Percentiles rank a stretch among this genome's conserved stretches.
Evolutionary conservation across 2,113 vertebrate genomes (phyloP).

Genomic region (Taurulus bubalis): DNA sequence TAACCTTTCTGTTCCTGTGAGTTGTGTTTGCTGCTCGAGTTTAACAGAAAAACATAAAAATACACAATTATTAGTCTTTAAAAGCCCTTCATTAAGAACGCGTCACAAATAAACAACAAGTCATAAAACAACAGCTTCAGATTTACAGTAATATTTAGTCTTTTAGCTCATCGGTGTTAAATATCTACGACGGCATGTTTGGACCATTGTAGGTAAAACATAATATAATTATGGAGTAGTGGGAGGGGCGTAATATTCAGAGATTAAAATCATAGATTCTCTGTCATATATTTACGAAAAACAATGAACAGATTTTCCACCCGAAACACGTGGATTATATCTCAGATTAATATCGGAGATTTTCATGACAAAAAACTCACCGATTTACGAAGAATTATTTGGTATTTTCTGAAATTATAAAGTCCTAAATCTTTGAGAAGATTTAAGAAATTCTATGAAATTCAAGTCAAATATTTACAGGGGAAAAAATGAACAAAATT

Average conservation of each 20-base stretch:
- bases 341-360: too few species aligned
- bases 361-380: too few species aligned
- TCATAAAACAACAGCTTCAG: neutral
- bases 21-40: constrained; percentile 4
- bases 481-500: neutral
- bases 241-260: neutral
- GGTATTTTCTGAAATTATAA: too few species aligned
- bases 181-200: neutral
- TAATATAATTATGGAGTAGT: neutral
- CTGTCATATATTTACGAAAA: too few species aligned
- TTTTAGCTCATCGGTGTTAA: neutral
- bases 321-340: too few species aligned
- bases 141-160: neutral
- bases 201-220: neutral
- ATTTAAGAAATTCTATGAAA: neutral
- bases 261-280: neutral
- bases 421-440: neutral
- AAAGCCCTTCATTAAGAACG: neutral
- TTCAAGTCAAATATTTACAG: neutral
- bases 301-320: too few species aligned
- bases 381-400: too few species aligned
- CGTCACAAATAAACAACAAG: neutral
- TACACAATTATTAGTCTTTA: neutral
- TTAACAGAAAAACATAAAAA: neutral
- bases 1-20: neutral